Percentiles rank a stretch among this genome's conserved stretches.
Evolutionary conservation across 2,888 invertebrate genomes (phyloP).

Genomic region (Orthonychiurus folsomi): DNA sequence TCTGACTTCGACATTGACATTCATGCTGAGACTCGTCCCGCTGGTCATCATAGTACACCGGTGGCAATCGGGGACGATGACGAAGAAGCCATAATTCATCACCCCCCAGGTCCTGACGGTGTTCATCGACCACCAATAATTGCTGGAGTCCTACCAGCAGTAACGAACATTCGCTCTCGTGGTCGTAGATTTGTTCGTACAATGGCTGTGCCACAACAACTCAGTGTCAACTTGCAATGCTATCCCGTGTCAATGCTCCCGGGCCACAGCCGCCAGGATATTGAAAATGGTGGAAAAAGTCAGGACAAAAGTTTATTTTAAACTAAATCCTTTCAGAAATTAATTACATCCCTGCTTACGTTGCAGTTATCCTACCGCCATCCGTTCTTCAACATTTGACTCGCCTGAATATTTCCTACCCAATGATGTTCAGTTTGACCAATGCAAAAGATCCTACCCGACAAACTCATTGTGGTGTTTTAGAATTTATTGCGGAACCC

Average conservation of each 20-base stretch:
- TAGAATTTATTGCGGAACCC: constrained; percentile 98
- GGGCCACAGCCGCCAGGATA: neutral
- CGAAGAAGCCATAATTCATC: no score
- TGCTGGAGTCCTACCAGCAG: neutral
- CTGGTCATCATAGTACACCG: neutral
- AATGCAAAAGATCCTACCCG: constrained; percentile 69
- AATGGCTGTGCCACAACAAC: neutral
- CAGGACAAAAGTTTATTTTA: neutral
- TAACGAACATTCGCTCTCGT: neutral
- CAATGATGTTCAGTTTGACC: constrained; percentile 93
- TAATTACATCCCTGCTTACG: neutral
- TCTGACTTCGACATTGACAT: no score
- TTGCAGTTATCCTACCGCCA: constrained; percentile 54
- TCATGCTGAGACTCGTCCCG: no score
- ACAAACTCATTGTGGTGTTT: constrained; percentile 74
- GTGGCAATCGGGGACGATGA: neutral
- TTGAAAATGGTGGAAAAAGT: neutral
- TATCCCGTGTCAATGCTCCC: neutral
- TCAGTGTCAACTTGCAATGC: neutral
- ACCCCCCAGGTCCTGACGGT: no score
- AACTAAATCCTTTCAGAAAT: neutral
- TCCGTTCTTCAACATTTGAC: constrained; percentile 89
- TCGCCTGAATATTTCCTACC: constrained; percentile 88
- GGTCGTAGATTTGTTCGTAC: neutral
- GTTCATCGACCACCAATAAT: no score